A percentile compares a stretch with the other conserved stretches of the same genome.
phyloP scores from a whole-genome alignment of 2,888 invertebrate genomes.

The Rhyacophila evoluta region DNA sequence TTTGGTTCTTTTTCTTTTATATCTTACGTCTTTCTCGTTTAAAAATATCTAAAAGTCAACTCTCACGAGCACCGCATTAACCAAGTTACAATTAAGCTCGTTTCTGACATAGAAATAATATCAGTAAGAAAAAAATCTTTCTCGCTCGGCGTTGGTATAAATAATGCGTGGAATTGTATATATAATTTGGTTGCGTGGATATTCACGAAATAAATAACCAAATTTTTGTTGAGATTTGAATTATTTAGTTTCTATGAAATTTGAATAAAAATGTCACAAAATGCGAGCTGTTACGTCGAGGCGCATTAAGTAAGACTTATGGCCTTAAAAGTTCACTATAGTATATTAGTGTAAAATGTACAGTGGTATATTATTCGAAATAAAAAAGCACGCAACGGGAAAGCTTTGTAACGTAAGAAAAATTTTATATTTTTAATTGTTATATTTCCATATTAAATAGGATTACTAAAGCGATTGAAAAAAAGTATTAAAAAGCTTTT shows the following conservation, averaged over 20 bases:
- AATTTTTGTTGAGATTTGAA: not conserved
- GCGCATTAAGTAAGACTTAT: slow-evolving; percentile 7
- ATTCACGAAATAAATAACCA: not conserved
- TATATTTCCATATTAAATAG: not conserved
- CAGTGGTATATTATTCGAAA: not conserved
- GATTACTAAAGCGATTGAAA: no score
- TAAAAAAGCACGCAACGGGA: not conserved
- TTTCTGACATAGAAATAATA: not conserved
- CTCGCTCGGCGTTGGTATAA: not conserved
- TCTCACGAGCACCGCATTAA: slow-evolving; percentile 5
- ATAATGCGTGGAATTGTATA: not conserved
- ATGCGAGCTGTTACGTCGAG: not conserved
- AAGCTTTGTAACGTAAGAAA: not conserved
- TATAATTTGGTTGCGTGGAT: not conserved
- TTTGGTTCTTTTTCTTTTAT: not conserved
- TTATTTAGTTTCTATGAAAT: slow-evolving; percentile 14
- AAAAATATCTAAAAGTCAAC: slow-evolving; percentile 14
- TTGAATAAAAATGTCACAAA: slow-evolving; percentile 24
- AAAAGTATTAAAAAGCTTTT: no score
- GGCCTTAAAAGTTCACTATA: not conserved
- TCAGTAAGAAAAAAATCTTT: not conserved
- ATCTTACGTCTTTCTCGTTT: not conserved
- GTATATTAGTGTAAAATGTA: slow-evolving; percentile 12
- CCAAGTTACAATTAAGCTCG: not conserved
- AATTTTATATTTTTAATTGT: not conserved